phyloP scores from a whole-genome alignment of 2,113 vertebrate genomes.

The Elaphurus davidianus region DNA sequence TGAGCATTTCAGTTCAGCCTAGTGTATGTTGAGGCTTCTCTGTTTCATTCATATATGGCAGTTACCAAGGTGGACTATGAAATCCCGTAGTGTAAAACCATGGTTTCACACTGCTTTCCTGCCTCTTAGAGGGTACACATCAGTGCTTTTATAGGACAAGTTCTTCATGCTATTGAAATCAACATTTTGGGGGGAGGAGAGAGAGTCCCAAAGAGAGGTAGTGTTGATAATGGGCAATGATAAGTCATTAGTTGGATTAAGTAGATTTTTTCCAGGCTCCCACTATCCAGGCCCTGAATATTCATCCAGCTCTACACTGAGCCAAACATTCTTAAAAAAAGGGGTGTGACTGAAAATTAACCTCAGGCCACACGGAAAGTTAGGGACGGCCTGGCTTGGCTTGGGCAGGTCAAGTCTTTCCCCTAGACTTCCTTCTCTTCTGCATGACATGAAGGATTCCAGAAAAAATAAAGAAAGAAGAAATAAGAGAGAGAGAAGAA shows the following conservation, averaged over 20 bases:
- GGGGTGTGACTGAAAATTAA: constrained; percentile 76
- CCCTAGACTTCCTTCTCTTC: constrained; percentile 53
- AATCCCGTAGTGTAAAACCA: background rate
- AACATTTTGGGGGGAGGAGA: background rate
- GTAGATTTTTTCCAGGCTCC: background rate
- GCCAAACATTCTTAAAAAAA: constrained; percentile 66
- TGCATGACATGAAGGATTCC: constrained; percentile 1
- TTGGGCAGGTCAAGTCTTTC: constrained; percentile 65
- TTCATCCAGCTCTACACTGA: background rate
- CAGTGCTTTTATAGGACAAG: background rate
- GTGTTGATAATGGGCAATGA: background rate
- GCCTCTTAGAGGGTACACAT: background rate
- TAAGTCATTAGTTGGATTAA: constrained; percentile 26
- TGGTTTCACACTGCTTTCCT: background rate
- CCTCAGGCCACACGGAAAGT: constrained; percentile 69
- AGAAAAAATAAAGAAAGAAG: constrained; percentile 62
- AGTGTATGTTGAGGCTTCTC: background rate
- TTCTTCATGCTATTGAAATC: background rate
- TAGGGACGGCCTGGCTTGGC: constrained; percentile 55
- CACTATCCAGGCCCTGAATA: background rate
- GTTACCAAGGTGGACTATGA: background rate
- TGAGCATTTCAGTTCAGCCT: background rate
- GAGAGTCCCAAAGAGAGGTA: constrained; percentile 18
- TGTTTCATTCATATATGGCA: background rate
- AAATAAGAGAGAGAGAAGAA: constrained; percentile 52